phyloP scores from a whole-genome alignment of 2,113 vertebrate genomes.

The Lipophrys pholis region DNA sequence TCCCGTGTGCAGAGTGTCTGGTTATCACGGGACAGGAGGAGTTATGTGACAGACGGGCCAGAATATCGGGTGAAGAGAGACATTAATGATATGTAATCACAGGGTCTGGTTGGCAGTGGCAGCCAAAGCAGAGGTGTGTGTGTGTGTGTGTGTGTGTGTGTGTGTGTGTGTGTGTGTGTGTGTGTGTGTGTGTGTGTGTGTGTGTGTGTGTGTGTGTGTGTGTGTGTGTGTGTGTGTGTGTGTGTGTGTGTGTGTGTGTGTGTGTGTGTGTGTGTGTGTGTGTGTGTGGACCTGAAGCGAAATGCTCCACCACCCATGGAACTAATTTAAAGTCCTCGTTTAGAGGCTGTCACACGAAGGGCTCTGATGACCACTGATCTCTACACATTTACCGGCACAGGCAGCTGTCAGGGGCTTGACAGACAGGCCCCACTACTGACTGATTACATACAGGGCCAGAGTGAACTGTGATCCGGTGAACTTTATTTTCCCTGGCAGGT shows the following conservation, averaged over 20 bases:
- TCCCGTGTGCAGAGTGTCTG: constrained; percentile 2
- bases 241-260: constrained; percentile 22
- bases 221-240: constrained; percentile 21
- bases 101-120: constrained; percentile 42
- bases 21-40: constrained; percentile 21
- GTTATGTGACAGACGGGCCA: constrained; percentile 48
- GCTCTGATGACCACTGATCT: constrained; percentile 78
- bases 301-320: constrained; percentile 80
- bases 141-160: constrained; percentile 21
- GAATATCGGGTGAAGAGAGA: constrained; percentile 59
- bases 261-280: constrained; percentile 25
- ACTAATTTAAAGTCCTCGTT: constrained; percentile 83
- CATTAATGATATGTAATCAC: constrained; percentile 77
- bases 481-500: constrained; percentile 83
- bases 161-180: constrained; percentile 25
- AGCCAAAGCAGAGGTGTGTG: constrained; percentile 51
- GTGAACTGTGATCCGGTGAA: constrained; percentile 84
- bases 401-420: constrained; percentile 76
- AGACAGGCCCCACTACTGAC: constrained; percentile 78
- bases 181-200: constrained; percentile 20
- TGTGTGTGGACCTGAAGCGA: constrained; percentile 44
- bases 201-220: constrained; percentile 24
- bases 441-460: constrained; percentile 80
- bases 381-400: constrained; percentile 72
- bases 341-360: constrained; percentile 76